A percentile compares a stretch with the other conserved stretches of the same genome.
Conservation (phyloP, 2,797 vertebrate genomes). For the Podarcis lilfordi region DNA sequence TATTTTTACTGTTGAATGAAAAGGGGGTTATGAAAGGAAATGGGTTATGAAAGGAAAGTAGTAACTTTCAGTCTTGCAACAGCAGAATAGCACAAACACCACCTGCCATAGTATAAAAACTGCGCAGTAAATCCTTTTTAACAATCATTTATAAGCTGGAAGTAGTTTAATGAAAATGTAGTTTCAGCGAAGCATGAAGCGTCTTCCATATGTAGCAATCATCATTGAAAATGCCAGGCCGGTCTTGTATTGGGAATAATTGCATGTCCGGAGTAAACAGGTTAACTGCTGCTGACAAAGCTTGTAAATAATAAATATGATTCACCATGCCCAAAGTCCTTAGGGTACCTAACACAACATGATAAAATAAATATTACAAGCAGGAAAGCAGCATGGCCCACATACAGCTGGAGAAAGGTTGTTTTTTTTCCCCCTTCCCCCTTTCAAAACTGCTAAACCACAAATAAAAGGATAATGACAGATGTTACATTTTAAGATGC, state of each 20-base stretch:
- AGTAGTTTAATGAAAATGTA: constrained; percentile 35
- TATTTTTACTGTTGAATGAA: neutral
- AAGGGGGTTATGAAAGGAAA: neutral
- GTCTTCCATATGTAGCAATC: constrained; percentile 34
- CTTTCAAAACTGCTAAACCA: neutral
- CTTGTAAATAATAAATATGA: constrained; percentile 19
- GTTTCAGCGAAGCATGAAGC: constrained; percentile 31
- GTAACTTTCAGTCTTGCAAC: neutral
- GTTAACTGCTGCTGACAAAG: constrained; percentile 46
- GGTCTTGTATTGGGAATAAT: constrained; percentile 28
- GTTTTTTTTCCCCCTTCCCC: neutral
- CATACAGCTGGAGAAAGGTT: constrained; percentile 4
- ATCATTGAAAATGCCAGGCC: constrained; percentile 21
- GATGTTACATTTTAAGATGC: constrained; percentile 16
- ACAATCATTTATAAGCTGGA: neutral
- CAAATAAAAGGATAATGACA: neutral
- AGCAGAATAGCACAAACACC: neutral
- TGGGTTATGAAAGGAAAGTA: neutral
- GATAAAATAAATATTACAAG: constrained; percentile 22
- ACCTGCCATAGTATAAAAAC: neutral
- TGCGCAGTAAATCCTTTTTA: neutral
- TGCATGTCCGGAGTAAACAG: constrained; percentile 8
- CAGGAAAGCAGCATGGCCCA: constrained; percentile 20
- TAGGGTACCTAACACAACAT: neutral
- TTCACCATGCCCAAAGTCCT: constrained; percentile 26